phyloP scores from a whole-genome alignment of 2,888 invertebrate species.

The Zygogramma bicolorata region DNA sequence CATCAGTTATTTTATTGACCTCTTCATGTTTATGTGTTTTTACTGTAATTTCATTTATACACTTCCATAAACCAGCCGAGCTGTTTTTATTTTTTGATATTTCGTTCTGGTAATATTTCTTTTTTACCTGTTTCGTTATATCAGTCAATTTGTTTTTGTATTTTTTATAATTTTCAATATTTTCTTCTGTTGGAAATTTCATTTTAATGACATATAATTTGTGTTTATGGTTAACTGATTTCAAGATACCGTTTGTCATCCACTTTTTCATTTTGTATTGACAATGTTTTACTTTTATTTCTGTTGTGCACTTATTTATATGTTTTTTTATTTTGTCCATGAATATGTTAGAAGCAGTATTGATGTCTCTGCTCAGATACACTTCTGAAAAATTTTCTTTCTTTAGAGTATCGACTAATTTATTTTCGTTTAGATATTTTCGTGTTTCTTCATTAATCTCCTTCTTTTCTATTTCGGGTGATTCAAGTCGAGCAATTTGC shows the following conservation, averaged over 20 bases:
- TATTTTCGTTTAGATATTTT: no score
- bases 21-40: neutral
- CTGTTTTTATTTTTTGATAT: slow-evolving; percentile 7
- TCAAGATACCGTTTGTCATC: slow-evolving; percentile 5
- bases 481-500: no score
- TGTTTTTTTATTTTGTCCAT: slow-evolving; percentile 9
- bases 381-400: slow-evolving; percentile 7
- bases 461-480: slow-evolving; percentile 2
- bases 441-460: neutral
- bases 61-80: neutral
- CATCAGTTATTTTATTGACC: no score
- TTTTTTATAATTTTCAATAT: slow-evolving; percentile 11
- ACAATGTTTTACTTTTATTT: slow-evolving; percentile 7
- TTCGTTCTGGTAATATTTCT: slow-evolving; percentile 10
- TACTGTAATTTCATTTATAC: slow-evolving; percentile 4
- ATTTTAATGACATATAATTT: neutral
- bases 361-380: neutral
- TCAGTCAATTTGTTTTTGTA: slow-evolving; percentile 14
- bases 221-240: slow-evolving; percentile 9
- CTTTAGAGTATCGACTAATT: neutral
- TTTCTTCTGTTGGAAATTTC: slow-evolving; percentile 7
- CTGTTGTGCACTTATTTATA: neutral
- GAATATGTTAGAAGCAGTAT: slow-evolving; percentile 15
- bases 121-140: neutral
- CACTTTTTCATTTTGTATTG: slow-evolving; percentile 6